Percentiles rank a stretch among this genome's conserved stretches.
Evolutionary conservation across 2,113 vertebrate species (phyloP).

Genomic region (Ramphastos sulfuratus): DNA sequence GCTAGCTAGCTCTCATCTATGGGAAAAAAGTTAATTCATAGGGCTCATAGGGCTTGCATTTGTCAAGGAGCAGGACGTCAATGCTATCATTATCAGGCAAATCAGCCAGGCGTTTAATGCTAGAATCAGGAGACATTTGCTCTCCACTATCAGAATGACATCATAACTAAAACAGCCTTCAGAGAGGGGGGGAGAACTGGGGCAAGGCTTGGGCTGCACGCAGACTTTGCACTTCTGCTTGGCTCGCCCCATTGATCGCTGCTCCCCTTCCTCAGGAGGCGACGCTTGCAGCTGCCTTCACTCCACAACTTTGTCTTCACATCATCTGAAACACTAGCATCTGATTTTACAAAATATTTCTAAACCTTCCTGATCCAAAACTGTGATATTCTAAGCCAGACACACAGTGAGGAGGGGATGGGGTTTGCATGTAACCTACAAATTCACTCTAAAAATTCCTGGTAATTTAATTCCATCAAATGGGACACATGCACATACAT

Average conservation of each 20-base stretch:
- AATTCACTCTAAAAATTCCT: conserved; percentile 21
- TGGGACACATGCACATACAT: not conserved
- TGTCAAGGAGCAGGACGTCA: conserved; percentile 82
- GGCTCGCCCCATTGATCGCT: not conserved
- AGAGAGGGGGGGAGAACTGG: conserved; percentile 72
- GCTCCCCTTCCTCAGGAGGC: not conserved
- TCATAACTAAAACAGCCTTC: conserved; percentile 87
- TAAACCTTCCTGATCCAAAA: conserved; percentile 9
- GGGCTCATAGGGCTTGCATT: conserved; percentile 77
- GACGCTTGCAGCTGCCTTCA: not conserved
- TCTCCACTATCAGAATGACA: conserved; percentile 88
- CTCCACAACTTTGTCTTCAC: not conserved
- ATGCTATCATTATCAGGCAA: conserved; percentile 87
- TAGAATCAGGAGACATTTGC: conserved; percentile 91
- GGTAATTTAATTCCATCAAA: conserved; percentile 30
- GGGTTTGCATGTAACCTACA: not conserved
- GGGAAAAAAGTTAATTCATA: conserved; percentile 78
- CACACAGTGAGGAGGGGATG: not conserved
- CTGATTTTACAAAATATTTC: not conserved
- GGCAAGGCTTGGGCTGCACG: conserved; percentile 31
- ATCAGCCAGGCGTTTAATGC: conserved; percentile 89
- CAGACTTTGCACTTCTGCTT: conserved; percentile 33
- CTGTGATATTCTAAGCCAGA: not conserved
- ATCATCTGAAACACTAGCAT: not conserved
- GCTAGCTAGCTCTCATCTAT: conserved; percentile 51